Conservation (phyloP, 2,888 invertebrate species). For the Portevinia maculata region DNA sequence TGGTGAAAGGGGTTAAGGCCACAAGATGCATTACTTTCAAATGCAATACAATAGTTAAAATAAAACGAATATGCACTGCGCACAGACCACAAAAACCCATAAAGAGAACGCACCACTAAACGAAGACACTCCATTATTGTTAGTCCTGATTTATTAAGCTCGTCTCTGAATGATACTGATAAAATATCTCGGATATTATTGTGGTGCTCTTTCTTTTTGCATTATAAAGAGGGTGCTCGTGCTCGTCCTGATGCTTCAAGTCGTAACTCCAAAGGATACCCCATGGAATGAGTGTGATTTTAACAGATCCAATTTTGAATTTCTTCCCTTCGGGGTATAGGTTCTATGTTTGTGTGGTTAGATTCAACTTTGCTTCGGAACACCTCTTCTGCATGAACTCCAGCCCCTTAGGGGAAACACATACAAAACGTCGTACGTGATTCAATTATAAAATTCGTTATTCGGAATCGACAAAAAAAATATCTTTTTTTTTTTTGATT, state of each 20-base stretch:
- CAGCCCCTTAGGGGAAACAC: conserved; percentile 28
- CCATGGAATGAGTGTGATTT: conserved; percentile 27
- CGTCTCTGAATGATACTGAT: conserved; percentile 64
- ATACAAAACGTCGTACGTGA: conserved; percentile 81
- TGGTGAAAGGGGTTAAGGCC: background rate
- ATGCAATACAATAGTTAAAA: conserved; percentile 34
- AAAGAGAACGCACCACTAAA: conserved; percentile 47
- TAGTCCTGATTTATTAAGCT: conserved; percentile 71
- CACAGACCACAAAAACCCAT: conserved; percentile 45
- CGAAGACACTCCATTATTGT: conserved; percentile 71
- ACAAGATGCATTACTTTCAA: conserved; percentile 29
- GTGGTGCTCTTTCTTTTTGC: conserved; percentile 37
- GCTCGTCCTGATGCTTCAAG: background rate
- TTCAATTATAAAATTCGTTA: conserved; percentile 81
- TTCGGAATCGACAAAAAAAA: conserved; percentile 55
- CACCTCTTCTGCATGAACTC: conserved; percentile 3
- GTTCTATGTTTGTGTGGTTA: conserved; percentile 1
- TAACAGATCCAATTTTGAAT: conserved; percentile 66
- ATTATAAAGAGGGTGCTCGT: background rate
- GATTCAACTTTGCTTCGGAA: conserved; percentile 20
- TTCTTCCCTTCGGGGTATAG: conserved; percentile 10
- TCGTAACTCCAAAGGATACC: conserved; percentile 16
- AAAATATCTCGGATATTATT: conserved; percentile 70
- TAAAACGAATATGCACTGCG: conserved; percentile 63
- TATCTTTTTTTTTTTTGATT: conserved; percentile 45